Evolutionary conservation across 1,140 invertebrate genomes (phyloP).

Genomic region (Trachelipus rathkii): DNA sequence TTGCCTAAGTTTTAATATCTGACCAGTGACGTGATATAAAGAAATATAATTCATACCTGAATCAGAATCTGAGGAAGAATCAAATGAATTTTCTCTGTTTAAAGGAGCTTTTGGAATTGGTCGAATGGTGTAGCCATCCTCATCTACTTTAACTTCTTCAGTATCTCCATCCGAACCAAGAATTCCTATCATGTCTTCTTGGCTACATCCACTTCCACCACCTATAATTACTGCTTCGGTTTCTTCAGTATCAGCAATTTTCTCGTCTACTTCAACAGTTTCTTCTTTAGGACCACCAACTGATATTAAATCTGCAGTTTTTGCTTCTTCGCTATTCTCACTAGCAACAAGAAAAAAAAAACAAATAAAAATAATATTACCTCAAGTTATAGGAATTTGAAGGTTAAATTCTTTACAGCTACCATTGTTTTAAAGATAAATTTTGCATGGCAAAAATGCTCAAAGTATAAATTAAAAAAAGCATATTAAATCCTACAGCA

Average conservation of each 20-base stretch:
- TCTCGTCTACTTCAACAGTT: neutral
- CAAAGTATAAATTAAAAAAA: no score
- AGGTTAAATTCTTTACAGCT: no score
- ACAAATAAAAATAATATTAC: no score
- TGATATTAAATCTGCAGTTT: slow-evolving; percentile 26
- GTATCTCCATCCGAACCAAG: neutral
- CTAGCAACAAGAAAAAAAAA: neutral
- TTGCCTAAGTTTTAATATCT: no score
- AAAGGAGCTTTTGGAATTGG: slow-evolving; percentile 63
- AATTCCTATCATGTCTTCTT: slow-evolving; percentile 57
- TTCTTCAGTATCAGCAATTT: neutral
- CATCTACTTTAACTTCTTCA: slow-evolving; percentile 76
- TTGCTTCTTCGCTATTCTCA: slow-evolving; percentile 35
- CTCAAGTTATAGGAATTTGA: no score
- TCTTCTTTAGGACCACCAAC: neutral
- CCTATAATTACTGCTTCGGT: slow-evolving; percentile 6
- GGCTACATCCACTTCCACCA: slow-evolving; percentile 61
- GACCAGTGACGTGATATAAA: no score
- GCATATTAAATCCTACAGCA: no score
- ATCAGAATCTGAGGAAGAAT: slow-evolving; percentile 88
- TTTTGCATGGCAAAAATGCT: no score
- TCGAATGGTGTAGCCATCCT: slow-evolving; percentile 87
- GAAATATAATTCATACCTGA: slow-evolving; percentile 59
- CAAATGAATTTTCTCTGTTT: slow-evolving; percentile 72
- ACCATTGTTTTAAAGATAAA: no score